Percentiles rank a stretch among this genome's conserved stretches.
These are phyloP conservation scores for Macropodus opercularis DNA, from an alignment of 2,797 vertebrate species.

Conservation along the genomic window DNA sequence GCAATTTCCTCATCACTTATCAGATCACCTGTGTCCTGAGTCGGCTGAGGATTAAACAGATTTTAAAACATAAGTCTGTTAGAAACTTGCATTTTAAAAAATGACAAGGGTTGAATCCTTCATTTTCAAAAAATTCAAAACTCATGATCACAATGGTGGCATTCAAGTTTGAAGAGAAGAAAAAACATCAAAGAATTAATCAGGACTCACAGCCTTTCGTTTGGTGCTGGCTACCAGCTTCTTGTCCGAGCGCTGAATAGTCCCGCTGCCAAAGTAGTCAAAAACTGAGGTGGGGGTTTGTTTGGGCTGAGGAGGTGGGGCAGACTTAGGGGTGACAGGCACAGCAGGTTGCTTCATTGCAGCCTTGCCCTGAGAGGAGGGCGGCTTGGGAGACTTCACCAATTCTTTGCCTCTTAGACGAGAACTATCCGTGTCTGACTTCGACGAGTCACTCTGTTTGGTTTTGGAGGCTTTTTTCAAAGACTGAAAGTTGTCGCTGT, in stretches of 20 bases:
- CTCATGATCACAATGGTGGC: no score
- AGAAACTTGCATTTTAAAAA: neutral
- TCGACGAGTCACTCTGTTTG: slow-evolving; percentile 80
- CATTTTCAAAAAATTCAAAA: no score
- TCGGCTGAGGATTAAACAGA: slow-evolving; percentile 71
- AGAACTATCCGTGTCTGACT: slow-evolving; percentile 13
- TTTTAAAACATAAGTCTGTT: slow-evolving; percentile 12
- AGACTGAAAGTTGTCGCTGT: slow-evolving; percentile 85
- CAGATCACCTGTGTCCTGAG: slow-evolving; percentile 77
- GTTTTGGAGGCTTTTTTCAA: slow-evolving; percentile 81
- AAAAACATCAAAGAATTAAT: neutral
- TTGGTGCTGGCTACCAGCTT: slow-evolving; percentile 92
- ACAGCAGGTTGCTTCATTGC: slow-evolving; percentile 68
- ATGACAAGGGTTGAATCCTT: no score
- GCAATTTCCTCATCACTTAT: slow-evolving; percentile 89
- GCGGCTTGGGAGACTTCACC: slow-evolving; percentile 71
- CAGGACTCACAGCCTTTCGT: slow-evolving; percentile 88
- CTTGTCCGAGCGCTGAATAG: slow-evolving; percentile 89
- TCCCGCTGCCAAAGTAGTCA: slow-evolving; percentile 89
- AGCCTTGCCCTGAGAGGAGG: slow-evolving; percentile 61
- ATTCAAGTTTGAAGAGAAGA: no score
- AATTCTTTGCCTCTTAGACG: slow-evolving; percentile 23
- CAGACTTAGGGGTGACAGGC: slow-evolving; percentile 75
- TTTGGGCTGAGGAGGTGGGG: slow-evolving; percentile 78
- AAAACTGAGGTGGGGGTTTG: slow-evolving; percentile 86